Percentiles rank a stretch among this genome's conserved stretches.
Conservation (phyloP, 1,140 invertebrate species). For the Polyergus mexicanus region DNA sequence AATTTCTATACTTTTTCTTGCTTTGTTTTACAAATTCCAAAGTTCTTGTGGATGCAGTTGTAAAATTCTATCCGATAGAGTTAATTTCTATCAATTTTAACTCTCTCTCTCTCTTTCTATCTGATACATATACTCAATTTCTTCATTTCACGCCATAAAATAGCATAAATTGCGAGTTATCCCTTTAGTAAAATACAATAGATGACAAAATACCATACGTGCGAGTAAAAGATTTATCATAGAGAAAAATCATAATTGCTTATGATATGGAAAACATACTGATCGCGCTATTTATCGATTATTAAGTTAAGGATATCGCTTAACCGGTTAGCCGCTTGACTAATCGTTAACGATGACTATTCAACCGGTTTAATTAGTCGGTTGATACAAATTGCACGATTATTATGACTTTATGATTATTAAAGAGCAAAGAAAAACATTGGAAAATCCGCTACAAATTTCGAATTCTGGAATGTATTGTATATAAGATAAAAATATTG, state of each 20-base stretch:
- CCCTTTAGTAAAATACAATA: neutral
- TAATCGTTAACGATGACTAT: slow-evolving; percentile 7
- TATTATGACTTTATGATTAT: neutral
- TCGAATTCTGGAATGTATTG: neutral
- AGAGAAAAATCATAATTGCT: neutral
- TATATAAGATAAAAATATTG: too few species aligned
- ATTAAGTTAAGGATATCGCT: slow-evolving; percentile 15
- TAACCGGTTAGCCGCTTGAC: slow-evolving; percentile 12
- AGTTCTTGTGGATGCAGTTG: too few species aligned
- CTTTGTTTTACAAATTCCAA: neutral
- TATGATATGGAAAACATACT: neutral
- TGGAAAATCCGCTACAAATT: neutral
- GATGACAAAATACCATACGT: neutral
- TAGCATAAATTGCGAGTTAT: neutral
- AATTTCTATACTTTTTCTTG: neutral
- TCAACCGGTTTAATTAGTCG: slow-evolving; percentile 19
- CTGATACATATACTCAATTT: neutral
- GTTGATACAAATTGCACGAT: slow-evolving; percentile 3
- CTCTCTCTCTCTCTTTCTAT: neutral
- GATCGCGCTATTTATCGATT: slow-evolving; percentile 31
- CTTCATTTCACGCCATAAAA: neutral
- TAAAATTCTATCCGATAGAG: neutral
- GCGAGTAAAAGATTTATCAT: neutral
- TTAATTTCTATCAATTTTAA: neutral
- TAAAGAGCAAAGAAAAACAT: neutral